Conservation (phyloP, 2,113 vertebrate species). For the Cebidichthys violaceus region DNA sequence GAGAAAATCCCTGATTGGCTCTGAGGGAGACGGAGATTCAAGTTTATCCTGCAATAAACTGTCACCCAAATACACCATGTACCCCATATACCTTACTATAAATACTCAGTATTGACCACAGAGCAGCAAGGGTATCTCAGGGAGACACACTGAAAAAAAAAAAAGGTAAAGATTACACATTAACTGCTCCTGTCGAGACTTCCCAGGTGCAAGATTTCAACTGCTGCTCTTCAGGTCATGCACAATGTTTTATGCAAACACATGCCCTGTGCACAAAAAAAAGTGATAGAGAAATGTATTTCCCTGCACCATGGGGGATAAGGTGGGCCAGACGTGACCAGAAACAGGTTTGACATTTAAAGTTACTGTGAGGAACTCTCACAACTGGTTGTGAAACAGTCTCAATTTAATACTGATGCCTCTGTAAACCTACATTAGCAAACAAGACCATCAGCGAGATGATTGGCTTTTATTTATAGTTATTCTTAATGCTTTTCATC, state of each 20-base stretch:
- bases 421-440: not conserved
- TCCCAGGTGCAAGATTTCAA: conserved; percentile 29
- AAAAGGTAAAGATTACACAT: conserved; percentile 2
- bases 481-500: not conserved
- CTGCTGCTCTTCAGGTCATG: conserved; percentile 46
- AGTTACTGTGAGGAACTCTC: not conserved
- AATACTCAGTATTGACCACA: not conserved
- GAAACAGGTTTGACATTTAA: conserved; percentile 64
- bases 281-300: conserved; percentile 48
- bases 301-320: conserved; percentile 39
- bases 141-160: conserved; percentile 7
- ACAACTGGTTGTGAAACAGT: no score
- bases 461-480: no score
- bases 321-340: conserved; percentile 1
- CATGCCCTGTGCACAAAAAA: conserved; percentile 36
- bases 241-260: conserved; percentile 50
- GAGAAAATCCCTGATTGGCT: conserved; percentile 38
- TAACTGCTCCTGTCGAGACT: conserved; percentile 20
- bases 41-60: conserved; percentile 19
- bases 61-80: not conserved
- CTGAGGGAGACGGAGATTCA: conserved; percentile 13
- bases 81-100: not conserved
- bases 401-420: not conserved
- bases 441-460: not conserved
- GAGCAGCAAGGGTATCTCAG: not conserved